Percentiles rank a stretch among this genome's conserved stretches.
Conservation (phyloP, 2,797 vertebrate species). For the Amblyopsis hoosieri region DNA sequence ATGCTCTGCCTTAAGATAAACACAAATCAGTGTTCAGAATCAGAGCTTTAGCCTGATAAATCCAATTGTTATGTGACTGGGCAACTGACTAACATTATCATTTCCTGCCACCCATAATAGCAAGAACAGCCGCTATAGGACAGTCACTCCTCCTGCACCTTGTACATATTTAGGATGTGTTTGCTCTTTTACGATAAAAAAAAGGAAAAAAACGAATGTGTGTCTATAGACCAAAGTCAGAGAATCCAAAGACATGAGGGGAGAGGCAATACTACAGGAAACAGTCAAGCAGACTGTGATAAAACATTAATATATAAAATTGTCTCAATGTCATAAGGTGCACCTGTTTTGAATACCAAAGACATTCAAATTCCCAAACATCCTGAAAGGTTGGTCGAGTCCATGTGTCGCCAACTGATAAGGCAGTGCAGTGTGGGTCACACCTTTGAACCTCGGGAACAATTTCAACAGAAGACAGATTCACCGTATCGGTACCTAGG, state of each 20-base stretch:
- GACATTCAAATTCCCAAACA: conserved; percentile 70
- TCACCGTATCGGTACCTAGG: conserved; percentile 68
- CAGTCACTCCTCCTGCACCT: conserved; percentile 66
- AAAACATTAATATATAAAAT: conserved; percentile 65
- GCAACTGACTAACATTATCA: conserved; percentile 63
- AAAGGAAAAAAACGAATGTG: conserved; percentile 44
- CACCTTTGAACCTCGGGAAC: conserved; percentile 54
- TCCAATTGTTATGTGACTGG: conserved; percentile 68
- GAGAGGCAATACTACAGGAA: conserved; percentile 49
- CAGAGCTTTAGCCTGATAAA: conserved; percentile 42
- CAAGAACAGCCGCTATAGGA: conserved; percentile 63
- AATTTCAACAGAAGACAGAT: conserved; percentile 45
- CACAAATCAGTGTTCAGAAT: conserved; percentile 57
- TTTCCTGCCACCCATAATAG: conserved; percentile 67
- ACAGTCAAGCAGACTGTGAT: conserved; percentile 59
- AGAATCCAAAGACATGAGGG: conserved; percentile 66
- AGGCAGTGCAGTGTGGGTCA: conserved; percentile 40
- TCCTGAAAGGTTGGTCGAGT: conserved; percentile 62
- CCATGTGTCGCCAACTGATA: conserved; percentile 48
- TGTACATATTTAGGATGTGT: conserved; percentile 65
- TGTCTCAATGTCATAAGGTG: conserved; percentile 63
- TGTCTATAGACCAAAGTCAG: conserved; percentile 56
- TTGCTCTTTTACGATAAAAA: conserved; percentile 66
- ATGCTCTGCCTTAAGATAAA: conserved; percentile 43
- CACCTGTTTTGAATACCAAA: conserved; percentile 74